These are phyloP conservation scores for Xyrauchen texanus DNA, from an alignment of 2,113 vertebrate species.

Conservation along the genomic window DNA sequence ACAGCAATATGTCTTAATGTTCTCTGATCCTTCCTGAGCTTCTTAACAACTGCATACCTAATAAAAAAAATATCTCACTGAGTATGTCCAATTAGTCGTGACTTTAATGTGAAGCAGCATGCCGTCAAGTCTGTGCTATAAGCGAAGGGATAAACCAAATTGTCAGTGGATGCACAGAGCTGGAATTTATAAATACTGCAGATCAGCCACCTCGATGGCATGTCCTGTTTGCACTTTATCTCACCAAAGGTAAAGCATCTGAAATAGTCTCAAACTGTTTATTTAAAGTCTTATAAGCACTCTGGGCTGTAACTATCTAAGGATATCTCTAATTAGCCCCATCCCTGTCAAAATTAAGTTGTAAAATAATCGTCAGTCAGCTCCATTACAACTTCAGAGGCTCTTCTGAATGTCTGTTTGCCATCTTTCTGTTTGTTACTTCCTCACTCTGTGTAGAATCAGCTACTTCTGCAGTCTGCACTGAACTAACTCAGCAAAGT, in stretches of 20 bases:
- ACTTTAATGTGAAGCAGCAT: neutral
- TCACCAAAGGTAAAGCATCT: conserved; percentile 7
- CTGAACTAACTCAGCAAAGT: conserved; percentile 21
- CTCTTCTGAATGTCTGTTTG: conserved; percentile 33
- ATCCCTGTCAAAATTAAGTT: neutral
- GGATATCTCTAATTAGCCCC: too few relatives aligned
- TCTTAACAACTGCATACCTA: neutral
- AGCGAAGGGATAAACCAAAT: neutral
- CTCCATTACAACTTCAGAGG: conserved; percentile 19
- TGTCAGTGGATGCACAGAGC: conserved; percentile 7
- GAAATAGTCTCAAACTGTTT: neutral
- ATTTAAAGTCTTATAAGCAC: neutral
- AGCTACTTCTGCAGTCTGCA: conserved; percentile 47
- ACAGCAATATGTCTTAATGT: neutral
- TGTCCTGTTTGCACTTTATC: neutral
- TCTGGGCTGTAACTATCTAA: too few relatives aligned
- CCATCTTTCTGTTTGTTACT: conserved; percentile 39
- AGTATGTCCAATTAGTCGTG: neutral
- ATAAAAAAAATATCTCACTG: conserved; percentile 6
- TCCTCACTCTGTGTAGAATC: conserved; percentile 45
- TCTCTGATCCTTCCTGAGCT: neutral
- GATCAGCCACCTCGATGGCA: conserved; percentile 8
- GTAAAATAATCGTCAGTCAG: neutral
- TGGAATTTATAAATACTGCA: conserved; percentile 21
- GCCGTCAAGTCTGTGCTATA: neutral